Percentiles rank a stretch among this genome's conserved stretches.
Conservation (phyloP, 37 sponge, comb jelly and placozoan genomes). For the Halisarca cf. caerulea region DNA sequence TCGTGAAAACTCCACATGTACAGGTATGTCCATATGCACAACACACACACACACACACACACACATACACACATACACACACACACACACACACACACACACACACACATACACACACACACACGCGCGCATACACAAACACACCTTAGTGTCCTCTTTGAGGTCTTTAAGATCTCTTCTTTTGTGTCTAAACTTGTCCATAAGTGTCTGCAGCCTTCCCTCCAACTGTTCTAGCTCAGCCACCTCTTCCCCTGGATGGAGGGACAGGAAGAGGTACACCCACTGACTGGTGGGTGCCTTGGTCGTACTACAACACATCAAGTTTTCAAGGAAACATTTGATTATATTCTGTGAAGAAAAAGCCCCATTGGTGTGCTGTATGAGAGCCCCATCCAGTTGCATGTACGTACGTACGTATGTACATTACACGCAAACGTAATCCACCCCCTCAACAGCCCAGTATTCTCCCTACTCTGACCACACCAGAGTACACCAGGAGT, state of each 20-base stretch:
- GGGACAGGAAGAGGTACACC: background rate
- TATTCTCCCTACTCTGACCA: too few species aligned
- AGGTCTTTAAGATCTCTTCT: slow-evolving; percentile 57
- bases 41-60: background rate
- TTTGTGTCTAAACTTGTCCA: slow-evolving; percentile 83
- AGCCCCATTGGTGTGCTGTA: too few species aligned
- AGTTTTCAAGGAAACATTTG: background rate
- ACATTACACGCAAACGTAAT: too few species aligned
- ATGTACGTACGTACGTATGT: too few species aligned
- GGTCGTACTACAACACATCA: too few species aligned
- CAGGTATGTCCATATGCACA: slow-evolving; percentile 1
- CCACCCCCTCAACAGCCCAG: too few species aligned
- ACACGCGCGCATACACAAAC: background rate
- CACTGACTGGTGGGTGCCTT: too few species aligned
- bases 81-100: slow-evolving; percentile 11
- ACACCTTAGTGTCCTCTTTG: slow-evolving; percentile 60
- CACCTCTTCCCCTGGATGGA: slow-evolving; percentile 64
- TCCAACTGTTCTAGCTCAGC: slow-evolving; percentile 69
- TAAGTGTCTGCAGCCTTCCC: slow-evolving; percentile 69
- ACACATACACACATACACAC: background rate
- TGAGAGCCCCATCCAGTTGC: too few species aligned
- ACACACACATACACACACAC: background rate
- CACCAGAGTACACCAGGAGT: too few species aligned
- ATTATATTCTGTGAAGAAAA: too few species aligned
- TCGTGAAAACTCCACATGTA: background rate